A percentile compares a stretch with the other conserved stretches of the same genome.
Conservation (phyloP, 2,797 vertebrate genomes). For the Coreius guichenoti region DNA sequence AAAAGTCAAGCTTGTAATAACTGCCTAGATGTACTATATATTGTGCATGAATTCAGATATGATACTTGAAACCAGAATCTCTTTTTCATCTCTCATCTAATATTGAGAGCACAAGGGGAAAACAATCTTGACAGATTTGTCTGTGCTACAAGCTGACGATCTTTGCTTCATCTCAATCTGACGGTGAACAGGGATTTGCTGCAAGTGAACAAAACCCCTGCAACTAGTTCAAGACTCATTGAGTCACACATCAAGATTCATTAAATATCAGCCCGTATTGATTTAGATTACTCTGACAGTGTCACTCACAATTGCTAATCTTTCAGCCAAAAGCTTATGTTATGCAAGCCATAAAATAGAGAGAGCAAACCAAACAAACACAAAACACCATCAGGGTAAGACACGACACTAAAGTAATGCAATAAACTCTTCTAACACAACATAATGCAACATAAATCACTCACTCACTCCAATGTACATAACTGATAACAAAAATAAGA, state of each 20-base stretch:
- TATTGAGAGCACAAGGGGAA: slow-evolving; percentile 7
- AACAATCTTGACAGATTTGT: slow-evolving; percentile 43
- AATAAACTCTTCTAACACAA: not conserved
- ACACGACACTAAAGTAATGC: not conserved
- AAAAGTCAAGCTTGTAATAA: not conserved
- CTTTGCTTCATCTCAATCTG: slow-evolving; percentile 31
- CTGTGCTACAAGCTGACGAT: slow-evolving; percentile 27
- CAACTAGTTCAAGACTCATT: slow-evolving; percentile 16
- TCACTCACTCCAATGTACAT: not conserved
- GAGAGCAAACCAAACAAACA: not conserved
- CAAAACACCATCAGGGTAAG: not conserved
- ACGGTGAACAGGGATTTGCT: not conserved
- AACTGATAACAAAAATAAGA: not conserved
- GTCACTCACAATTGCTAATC: slow-evolving; percentile 2
- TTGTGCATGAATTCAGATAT: not conserved
- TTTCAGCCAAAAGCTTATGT: not conserved
- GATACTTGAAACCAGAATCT: slow-evolving; percentile 11
- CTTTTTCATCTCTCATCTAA: slow-evolving; percentile 7
- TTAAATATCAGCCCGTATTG: slow-evolving; percentile 21
- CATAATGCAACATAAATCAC: not conserved
- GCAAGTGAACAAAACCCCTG: slow-evolving; percentile 32
- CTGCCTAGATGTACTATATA: not conserved
- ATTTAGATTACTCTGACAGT: slow-evolving; percentile 16
- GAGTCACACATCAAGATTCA: slow-evolving; percentile 11
- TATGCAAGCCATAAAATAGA: not conserved